Base-by-base conservation (phyloP, 2,113 vertebrate genomes). In the Crypturellus undulatus region DNA sequence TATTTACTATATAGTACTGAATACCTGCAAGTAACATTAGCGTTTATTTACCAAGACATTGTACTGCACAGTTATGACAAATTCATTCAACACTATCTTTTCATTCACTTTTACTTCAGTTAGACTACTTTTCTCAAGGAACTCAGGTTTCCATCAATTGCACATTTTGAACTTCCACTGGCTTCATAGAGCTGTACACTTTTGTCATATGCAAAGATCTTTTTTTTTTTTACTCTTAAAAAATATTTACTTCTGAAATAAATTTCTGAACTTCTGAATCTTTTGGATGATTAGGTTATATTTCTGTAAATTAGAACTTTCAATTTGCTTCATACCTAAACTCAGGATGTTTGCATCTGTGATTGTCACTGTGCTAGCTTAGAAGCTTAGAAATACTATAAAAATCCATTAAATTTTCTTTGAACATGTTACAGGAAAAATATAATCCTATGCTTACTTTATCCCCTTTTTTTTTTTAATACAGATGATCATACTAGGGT, bases 401-500 rank as follows among this genome's bases (percentile, higher is more conserved):
- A 85, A 85, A 92, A 82, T 49, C 2, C 2, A 9, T 71, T 83
- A n/a, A 36, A 4, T 68, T 49, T 71, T 90, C 88, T 30, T 45
- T 54, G 8, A 17, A 8, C 19, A 86, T 77, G 13, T 62, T 68
- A 14, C 5, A 49, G 38, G 58, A 85, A 65, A 9, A 59, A 54
- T 43, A 12, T 19, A 22, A 42, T 79, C 73, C 10, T 68, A n/a
- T 90, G 36, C 71, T 91, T 84, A 68, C 85, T 96, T 83, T 96
- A 56, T 87, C 72, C 72, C 22, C 26, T 81, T 85, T 34, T 95
- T 95, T 85, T 34, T 95, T 95, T 95, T 92, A 40, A 96, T 97
- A 43, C 98, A 99, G 99, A 99, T 96, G 99, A 99, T 96, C 99
- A 99, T 96, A 99, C 98, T 94, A 98, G 99, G 80, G 99, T 99